Conservation (phyloP, 2,888 invertebrate genomes). For the Apantesis nais region DNA sequence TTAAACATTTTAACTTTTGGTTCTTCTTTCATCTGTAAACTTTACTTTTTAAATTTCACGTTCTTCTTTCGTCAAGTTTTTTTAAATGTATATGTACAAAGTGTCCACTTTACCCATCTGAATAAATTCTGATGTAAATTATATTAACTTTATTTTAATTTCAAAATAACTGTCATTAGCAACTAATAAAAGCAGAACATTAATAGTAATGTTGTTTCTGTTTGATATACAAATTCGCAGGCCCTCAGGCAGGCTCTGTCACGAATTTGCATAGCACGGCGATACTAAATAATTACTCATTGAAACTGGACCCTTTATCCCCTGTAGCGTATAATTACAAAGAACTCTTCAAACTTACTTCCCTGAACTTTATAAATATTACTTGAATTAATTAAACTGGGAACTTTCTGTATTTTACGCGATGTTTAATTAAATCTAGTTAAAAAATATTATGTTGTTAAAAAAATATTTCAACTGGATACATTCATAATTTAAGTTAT, state of each 20-base stretch:
- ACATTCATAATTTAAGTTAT: background rate
- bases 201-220: conserved; percentile 12
- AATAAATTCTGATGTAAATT: background rate
- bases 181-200: conserved; percentile 11
- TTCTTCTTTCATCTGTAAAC: too few relatives aligned
- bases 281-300: conserved; percentile 22
- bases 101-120: too few relatives aligned
- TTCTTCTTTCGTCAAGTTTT: too few relatives aligned
- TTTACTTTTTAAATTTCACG: too few relatives aligned
- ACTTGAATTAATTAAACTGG: conserved; percentile 20
- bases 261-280: conserved; percentile 11
- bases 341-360: conserved; percentile 16
- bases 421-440: conserved; percentile 10
- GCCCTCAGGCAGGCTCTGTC: conserved; percentile 11
- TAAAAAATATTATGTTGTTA: background rate
- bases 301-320: conserved; percentile 20
- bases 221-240: conserved; percentile 19
- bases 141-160: background rate
- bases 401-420: conserved; percentile 5
- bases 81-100: too few relatives aligned
- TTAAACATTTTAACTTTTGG: too few relatives aligned
- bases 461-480: background rate
- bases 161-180: background rate
- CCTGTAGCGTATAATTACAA: conserved; percentile 22
- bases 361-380: conserved; percentile 19